Conservation (phyloP, 2,113 vertebrate species). For the Podarcis muralis region DNA sequence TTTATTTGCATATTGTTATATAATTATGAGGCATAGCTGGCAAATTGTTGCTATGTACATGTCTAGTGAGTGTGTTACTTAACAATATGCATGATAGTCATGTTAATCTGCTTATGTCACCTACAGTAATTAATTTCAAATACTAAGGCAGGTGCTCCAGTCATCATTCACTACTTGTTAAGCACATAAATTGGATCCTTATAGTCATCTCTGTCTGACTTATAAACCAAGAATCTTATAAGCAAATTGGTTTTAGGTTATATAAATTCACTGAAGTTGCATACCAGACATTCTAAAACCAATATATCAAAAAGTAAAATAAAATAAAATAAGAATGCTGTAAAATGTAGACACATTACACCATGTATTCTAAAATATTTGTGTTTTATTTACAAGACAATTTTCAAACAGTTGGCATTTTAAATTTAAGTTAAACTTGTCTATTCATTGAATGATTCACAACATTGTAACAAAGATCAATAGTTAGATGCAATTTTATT, state of each 20-base stretch:
- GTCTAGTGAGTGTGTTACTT: neutral
- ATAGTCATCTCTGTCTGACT: neutral
- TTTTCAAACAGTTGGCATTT: slow-evolving; percentile 72
- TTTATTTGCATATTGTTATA: neutral
- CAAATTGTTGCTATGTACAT: neutral
- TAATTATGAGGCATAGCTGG: neutral
- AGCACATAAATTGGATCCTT: neutral
- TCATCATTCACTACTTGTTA: neutral
- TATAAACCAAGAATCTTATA: neutral
- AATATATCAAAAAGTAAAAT: slow-evolving; percentile 60
- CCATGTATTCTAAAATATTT: slow-evolving; percentile 76
- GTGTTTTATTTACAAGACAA: slow-evolving; percentile 76
- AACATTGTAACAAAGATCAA: slow-evolving; percentile 66
- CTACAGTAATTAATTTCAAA: neutral
- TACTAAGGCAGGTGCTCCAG: neutral
- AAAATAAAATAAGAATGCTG: slow-evolving; percentile 61
- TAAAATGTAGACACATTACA: slow-evolving; percentile 69
- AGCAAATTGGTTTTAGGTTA: neutral
- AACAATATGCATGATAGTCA: neutral
- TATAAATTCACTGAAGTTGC: neutral
- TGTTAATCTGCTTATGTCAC: neutral
- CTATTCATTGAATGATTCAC: slow-evolving; percentile 57
- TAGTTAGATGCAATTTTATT: slow-evolving; percentile 52
- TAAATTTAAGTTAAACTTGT: slow-evolving; percentile 67
- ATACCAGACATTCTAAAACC: slow-evolving; percentile 34